A percentile compares a stretch with the other conserved stretches of the same genome.
These are phyloP conservation scores for Chironomus striatipennis DNA, from an alignment of 1,140 invertebrate species.

Conservation along the genomic window DNA sequence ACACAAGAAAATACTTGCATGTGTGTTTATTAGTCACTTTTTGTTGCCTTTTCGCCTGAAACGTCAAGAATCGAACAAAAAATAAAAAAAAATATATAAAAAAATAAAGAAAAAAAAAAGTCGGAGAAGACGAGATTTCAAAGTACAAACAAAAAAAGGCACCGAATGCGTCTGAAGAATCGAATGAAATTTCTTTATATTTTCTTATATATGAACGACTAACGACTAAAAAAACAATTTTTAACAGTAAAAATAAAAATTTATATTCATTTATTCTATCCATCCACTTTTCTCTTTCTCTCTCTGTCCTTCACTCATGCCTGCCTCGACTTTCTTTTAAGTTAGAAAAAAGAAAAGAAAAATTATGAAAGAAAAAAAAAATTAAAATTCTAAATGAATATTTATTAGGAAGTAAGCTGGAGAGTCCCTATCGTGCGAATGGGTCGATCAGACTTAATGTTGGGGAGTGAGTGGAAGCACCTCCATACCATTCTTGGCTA, in stretches of 20 bases:
- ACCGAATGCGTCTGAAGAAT: conserved; percentile 2
- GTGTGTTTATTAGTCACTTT: background rate
- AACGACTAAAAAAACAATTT: conserved; percentile 10
- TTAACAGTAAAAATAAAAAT: conserved; percentile 22
- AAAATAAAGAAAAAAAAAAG: background rate
- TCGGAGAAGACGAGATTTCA: conserved; percentile 21
- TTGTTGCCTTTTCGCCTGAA: conserved; percentile 16
- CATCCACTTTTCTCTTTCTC: background rate
- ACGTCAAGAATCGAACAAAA: conserved; percentile 24
- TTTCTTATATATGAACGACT: background rate
- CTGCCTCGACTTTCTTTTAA: background rate
- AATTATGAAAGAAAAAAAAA: background rate
- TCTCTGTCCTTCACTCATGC: background rate
- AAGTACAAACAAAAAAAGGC: background rate
- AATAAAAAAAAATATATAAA: background rate
- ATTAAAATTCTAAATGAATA: conserved; percentile 23
- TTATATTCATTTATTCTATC: conserved; percentile 20
- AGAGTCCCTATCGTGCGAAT: background rate
- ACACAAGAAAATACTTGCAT: background rate
- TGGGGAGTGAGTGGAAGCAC: too few species aligned
- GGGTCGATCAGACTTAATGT: too few species aligned
- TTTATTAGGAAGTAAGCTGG: conserved; percentile 19
- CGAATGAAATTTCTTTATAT: conserved; percentile 10
- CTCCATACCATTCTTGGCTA: too few species aligned
- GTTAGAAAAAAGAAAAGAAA: background rate